phyloP scores from a whole-genome alignment of 2,888 invertebrate genomes.

The Cheilosia scutellata region DNA sequence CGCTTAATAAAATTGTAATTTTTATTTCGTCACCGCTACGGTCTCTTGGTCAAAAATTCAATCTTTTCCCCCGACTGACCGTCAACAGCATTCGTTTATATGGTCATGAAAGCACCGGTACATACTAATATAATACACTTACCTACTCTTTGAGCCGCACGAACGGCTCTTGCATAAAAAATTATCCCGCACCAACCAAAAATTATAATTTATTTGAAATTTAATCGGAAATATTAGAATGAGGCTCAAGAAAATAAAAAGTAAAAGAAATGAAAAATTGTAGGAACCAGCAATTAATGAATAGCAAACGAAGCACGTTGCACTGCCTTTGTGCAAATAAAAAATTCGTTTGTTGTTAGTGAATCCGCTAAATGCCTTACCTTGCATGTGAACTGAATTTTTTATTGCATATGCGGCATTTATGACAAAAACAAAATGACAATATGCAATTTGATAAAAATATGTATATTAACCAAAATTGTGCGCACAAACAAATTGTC shows the following conservation, averaged over 20 bases:
- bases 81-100: background rate
- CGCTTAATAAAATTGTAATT: conserved; percentile 1
- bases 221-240: conserved; percentile 63
- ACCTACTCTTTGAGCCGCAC: background rate
- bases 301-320: conserved; percentile 65
- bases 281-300: conserved; percentile 71
- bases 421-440: conserved; percentile 21
- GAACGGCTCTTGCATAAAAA: conserved; percentile 43
- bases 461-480: conserved; percentile 25
- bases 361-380: conserved; percentile 45
- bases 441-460: conserved; percentile 70
- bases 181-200: conserved; percentile 24
- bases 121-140: background rate
- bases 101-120: conserved; percentile 9
- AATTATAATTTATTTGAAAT: conserved; percentile 52
- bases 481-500: conserved; percentile 1
- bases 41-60: conserved; percentile 8
- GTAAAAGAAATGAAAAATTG: conserved; percentile 53
- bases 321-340: conserved; percentile 44
- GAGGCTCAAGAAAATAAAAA: conserved; percentile 23
- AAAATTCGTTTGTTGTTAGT: conserved; percentile 36
- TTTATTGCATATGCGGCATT: conserved; percentile 44
- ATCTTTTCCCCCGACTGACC: background rate
- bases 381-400: conserved; percentile 68
- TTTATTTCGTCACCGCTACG: conserved; percentile 20